Conservation (phyloP, 37 sponge, comb jelly and placozoan species). For the Eunapius fragilis region DNA sequence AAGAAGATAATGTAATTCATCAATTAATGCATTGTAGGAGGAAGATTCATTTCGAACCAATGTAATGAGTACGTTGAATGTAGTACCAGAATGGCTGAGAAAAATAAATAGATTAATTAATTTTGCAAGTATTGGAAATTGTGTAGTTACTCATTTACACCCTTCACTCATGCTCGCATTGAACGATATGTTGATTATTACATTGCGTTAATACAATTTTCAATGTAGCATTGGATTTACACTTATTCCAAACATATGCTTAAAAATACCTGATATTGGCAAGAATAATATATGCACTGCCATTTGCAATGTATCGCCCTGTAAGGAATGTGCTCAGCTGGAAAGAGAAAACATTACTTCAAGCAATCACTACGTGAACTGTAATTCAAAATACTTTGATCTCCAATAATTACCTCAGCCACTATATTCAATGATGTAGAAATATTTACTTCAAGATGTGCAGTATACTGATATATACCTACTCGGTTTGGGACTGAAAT, state of each 20-base stretch:
- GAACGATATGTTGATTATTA: too few species aligned
- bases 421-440: neutral
- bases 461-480: neutral
- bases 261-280: neutral
- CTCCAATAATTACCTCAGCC: neutral
- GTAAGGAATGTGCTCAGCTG: neutral
- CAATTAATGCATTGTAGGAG: neutral
- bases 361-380: too few species aligned
- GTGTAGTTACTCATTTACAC: too few species aligned
- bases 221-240: neutral
- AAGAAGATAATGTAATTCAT: neutral
- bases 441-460: neutral
- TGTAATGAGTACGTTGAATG: neutral
- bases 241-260: neutral
- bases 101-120: neutral
- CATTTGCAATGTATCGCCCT: neutral
- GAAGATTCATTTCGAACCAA: neutral
- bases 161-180: too few species aligned
- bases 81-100: neutral
- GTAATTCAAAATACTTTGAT: too few species aligned
- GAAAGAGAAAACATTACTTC: neutral
- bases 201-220: too few species aligned
- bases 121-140: too few species aligned
- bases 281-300: neutral
- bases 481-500: neutral